Evolutionary conservation across 2,888 invertebrate species (phyloP).

Genomic region (Trisateles emortualis): DNA sequence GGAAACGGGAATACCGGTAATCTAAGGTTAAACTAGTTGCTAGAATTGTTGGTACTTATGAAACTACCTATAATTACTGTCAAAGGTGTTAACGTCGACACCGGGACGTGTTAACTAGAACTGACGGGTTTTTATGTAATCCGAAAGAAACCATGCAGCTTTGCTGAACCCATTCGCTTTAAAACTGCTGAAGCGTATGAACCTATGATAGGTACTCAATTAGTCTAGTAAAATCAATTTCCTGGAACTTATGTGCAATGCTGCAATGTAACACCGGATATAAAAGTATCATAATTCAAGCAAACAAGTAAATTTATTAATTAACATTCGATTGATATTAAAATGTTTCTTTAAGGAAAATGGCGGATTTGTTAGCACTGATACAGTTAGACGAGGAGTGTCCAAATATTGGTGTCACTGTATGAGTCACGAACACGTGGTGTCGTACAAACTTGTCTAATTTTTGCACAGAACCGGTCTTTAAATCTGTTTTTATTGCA

Average conservation of each 20-base stretch:
- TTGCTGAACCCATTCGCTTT: neutral
- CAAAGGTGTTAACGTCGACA: neutral
- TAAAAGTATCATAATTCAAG: neutral
- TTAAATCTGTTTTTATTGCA: conserved; percentile 5
- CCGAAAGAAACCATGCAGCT: neutral
- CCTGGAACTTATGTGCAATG: neutral
- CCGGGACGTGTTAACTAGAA: neutral
- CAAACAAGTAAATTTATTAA: neutral
- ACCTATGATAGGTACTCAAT: neutral
- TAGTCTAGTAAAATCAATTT: conserved; percentile 2
- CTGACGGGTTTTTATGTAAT: neutral
- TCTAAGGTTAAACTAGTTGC: conserved; percentile 3
- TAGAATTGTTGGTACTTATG: neutral
- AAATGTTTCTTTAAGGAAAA: too few relatives aligned
- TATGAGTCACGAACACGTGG: conserved; percentile 5
- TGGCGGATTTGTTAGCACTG: neutral
- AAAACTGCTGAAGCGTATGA: neutral
- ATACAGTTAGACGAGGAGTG: neutral
- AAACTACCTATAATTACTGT: neutral
- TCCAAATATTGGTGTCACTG: neutral
- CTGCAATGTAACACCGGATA: neutral
- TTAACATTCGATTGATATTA: neutral
- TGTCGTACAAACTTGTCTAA: neutral
- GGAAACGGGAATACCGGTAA: neutral
- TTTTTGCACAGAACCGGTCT: conserved; percentile 8